Base-by-base conservation (phyloP, 2,797 vertebrate species). In the Melanotaenia pygmaea region DNA sequence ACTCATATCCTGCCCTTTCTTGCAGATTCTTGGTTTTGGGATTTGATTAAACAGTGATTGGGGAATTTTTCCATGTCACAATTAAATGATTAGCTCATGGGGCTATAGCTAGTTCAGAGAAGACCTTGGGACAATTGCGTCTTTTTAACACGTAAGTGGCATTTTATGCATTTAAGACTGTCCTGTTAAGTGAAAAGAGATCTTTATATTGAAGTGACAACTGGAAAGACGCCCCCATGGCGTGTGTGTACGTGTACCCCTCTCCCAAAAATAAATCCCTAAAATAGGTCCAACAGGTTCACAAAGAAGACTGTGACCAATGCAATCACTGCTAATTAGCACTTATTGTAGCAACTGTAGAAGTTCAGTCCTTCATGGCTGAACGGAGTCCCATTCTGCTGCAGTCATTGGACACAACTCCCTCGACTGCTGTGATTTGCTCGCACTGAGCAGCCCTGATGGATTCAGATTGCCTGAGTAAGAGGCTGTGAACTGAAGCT, bases 241-340 rank as follows among this genome's bases (percentile, higher is more conserved):
- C 4, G 32, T 40, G 32, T 32, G 32, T 20, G 43, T 18, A 16
- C 5, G 2, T 13, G 38, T 14, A 45, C 3, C 24, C 51, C 13
- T 4, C 53, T 14, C 3, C 38, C 9, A 40, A 24, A 26, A 14
- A 18, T 34, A 50, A 22, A n/a, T 8, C 53, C 62, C 63, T 37
- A 59, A 70, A 47, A 12, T 32, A 40, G 64, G 72, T 79, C 73
- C 66, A 34, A 30, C 64, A 28, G 70, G 66, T 79, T 88, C 83
- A 86, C 92, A 94, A 92, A 89, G 88, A 88, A 89, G 89, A 90
- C 82, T 90, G 71, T 86, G 86, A 88, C 73, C 78, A 72, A 61
- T 73, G 51, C 72, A 86, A 79, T 86, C 84, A 84, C 81, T 86
- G 86, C 86, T 84, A 72, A 82, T 76, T 75, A 88, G 93, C 93